Conservation (phyloP, 2,113 vertebrate genomes). For the Chascanopsetta lugubris region DNA sequence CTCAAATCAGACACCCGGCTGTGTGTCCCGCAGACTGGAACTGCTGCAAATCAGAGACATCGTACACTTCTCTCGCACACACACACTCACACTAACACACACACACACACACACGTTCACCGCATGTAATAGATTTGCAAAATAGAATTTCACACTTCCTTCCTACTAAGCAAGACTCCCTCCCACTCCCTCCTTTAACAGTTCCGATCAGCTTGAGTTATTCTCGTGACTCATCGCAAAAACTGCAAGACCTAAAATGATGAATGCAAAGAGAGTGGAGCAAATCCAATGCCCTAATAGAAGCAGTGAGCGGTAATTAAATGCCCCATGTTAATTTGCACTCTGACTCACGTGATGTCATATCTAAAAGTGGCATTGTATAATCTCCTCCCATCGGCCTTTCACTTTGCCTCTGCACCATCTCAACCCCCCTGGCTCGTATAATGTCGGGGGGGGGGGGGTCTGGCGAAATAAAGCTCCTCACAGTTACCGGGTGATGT, state of each 20-base stretch:
- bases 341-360: not conserved
- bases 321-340: not conserved
- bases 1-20: not conserved
- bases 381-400: not conserved
- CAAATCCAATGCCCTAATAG: too few species aligned
- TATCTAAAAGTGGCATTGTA: not conserved
- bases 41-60: not conserved
- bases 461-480: not conserved
- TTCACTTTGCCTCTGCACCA: not conserved
- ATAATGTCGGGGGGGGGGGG: conserved; percentile 18
- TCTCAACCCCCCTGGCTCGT: conserved; percentile 9
- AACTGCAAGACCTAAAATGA: not conserved
- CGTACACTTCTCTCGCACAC: too few species aligned
- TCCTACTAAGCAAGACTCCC: conserved; percentile 21
- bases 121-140: not conserved
- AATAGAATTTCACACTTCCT: conserved; percentile 48
- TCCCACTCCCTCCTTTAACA: not conserved
- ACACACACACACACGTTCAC: not conserved
- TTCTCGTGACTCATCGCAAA: conserved; percentile 22
- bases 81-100: not conserved
- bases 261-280: not conserved
- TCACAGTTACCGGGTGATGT: conserved; percentile 23
- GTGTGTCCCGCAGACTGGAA: not conserved
- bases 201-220: not conserved
- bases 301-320: not conserved